Evolutionary conservation across 92 coral and sea anemone genomes (phyloP).

Genomic region (Desmophyllum pertusum): DNA sequence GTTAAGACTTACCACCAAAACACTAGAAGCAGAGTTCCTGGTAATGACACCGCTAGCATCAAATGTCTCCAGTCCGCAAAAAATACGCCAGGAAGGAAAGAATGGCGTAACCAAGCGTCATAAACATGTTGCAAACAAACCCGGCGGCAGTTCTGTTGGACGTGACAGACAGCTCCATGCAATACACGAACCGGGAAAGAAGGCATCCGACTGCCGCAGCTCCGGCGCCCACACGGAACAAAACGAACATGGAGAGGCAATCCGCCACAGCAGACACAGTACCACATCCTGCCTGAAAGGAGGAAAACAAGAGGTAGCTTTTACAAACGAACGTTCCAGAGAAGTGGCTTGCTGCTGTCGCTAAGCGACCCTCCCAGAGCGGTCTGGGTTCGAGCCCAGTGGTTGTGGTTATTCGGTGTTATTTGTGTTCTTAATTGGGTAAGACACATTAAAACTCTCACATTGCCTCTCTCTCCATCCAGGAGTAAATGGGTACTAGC

Average conservation of each 20-base stretch:
- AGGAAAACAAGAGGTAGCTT: slow-evolving; percentile 54
- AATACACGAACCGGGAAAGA: slow-evolving; percentile 79
- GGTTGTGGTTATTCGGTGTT: no score
- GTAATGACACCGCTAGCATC: slow-evolving; percentile 64
- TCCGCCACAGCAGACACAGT: slow-evolving; percentile 66
- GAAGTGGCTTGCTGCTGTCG: no score
- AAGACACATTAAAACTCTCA: no score
- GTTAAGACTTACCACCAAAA: slow-evolving; percentile 67
- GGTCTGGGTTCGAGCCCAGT: no score
- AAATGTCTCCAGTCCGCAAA: slow-evolving; percentile 80
- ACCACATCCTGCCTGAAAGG: slow-evolving; percentile 65
- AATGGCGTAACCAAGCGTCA: slow-evolving; percentile 67
- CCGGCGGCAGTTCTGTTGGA: slow-evolving; percentile 83
- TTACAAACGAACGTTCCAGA: no score
- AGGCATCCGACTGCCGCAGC: slow-evolving; percentile 80
- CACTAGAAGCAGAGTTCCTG: slow-evolving; percentile 53
- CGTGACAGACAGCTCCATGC: slow-evolving; percentile 77
- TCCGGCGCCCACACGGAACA: slow-evolving; percentile 79
- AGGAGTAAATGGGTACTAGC: no score
- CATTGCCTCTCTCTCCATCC: no score
- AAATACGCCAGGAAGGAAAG: slow-evolving; percentile 69
- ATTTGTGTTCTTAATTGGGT: no score
- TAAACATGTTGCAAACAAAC: slow-evolving; percentile 71
- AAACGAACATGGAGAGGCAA: slow-evolving; percentile 77
- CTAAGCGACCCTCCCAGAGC: no score